Base-by-base conservation (phyloP, 2,888 invertebrate genomes). In the Pseudococcus jackbeardsleyi region DNA sequence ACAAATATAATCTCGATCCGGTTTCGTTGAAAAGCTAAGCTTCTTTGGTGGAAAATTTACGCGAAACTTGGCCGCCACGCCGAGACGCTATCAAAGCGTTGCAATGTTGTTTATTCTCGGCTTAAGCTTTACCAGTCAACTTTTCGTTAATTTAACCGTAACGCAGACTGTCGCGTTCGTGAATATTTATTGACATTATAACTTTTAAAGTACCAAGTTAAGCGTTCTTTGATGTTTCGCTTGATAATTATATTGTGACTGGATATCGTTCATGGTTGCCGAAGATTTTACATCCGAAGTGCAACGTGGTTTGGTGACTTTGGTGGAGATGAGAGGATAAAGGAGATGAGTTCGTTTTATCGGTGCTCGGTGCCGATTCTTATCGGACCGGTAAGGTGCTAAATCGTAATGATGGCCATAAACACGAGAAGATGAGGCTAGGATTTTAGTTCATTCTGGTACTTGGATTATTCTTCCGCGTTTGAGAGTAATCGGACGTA, bases 21-120 rank as follows among this genome's bases (percentile, higher is more conserved):
- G 79, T 82, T 82, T 82, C 46, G 79, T 82, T 82, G 79, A 82
- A 72, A 82, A 82, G 79, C 79, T 82, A 82, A 82, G 79, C 79
- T 82, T 82, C 79, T 82, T 82, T 82, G 46, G 46, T 17, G 72
- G 26, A 72, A 72, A 72, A 72, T 72, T 72, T 33, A 72, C 72
- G 72, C 72, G n/a, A 82, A 82, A 82, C 19, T 82, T 82, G 79
- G 72, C 72, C 79, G 79, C 79, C 42, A 3, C 26, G 26, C 26
- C 26, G 46, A 46, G 79, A 82, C 79, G n/a, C 46, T 82, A 46
- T 82, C 79, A 82, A 82, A 82, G 79, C 79, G 39, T 82, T 82
- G 46, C 79, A 46, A 46, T 19, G 79, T 82, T 82, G 72, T 72
- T 82, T 82, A 46, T n/a, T 82, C 79, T 33, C 26, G 79, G 79